These are phyloP conservation scores for Brachypodius melanocephalos DNA, from an alignment of 2,113 vertebrate genomes.

Conservation along the genomic window DNA sequence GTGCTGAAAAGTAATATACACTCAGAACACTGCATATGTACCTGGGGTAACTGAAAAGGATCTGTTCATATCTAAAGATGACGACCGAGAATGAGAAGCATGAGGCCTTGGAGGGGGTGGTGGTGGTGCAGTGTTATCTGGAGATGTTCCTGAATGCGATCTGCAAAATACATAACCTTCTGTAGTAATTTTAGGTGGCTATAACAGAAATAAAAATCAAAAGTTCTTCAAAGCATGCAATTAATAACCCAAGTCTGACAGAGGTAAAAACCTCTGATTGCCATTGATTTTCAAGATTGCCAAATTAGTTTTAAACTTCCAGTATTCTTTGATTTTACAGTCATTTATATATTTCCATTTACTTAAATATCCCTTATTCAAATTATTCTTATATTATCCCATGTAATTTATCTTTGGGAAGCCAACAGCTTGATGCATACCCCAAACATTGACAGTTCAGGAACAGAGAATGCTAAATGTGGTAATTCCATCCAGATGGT, in stretches of 20 bases:
- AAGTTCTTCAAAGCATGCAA: neutral
- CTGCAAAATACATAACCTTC: slow-evolving; percentile 71
- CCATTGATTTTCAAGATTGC: neutral
- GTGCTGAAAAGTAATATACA: neutral
- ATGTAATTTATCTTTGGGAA: neutral
- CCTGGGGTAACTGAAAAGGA: slow-evolving; percentile 86
- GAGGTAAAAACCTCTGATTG: neutral
- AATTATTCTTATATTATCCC: neutral
- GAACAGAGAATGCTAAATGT: neutral
- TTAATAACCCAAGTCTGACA: neutral
- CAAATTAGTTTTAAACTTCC: neutral
- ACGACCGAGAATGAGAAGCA: slow-evolving; percentile 94
- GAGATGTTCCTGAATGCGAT: slow-evolving; percentile 96
- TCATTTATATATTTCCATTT: neutral
- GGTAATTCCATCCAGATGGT: neutral
- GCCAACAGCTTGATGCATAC: neutral
- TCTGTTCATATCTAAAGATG: slow-evolving; percentile 96
- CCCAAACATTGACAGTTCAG: neutral
- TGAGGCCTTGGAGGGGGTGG: slow-evolving; percentile 93
- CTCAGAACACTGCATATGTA: slow-evolving; percentile 14
- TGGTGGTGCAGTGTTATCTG: slow-evolving; percentile 87
- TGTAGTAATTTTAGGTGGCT: neutral
- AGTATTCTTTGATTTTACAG: neutral
- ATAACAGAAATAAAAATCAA: neutral
- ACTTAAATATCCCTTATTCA: neutral